phyloP scores from a whole-genome alignment of 92 coral and sea anemone genomes.

The Bergia sp. region DNA sequence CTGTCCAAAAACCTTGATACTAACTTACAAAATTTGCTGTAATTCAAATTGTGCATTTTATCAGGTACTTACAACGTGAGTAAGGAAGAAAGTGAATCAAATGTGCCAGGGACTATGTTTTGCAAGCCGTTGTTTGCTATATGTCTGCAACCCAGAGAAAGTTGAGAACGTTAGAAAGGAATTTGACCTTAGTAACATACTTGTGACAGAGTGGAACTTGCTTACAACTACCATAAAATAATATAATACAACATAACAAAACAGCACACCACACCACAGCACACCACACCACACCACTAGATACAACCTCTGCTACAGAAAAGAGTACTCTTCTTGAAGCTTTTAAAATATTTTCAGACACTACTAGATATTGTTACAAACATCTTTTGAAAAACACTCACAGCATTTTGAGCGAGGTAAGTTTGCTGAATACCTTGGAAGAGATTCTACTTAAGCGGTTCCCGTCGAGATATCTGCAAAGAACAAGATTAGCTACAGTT shows the following conservation, averaged over 20 bases:
- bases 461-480: slow-evolving; percentile 33
- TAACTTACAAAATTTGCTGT: too few relatives aligned
- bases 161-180: neutral
- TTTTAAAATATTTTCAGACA: neutral
- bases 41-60: too few relatives aligned
- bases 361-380: neutral
- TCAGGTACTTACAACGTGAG: slow-evolving; percentile 16
- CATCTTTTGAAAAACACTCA: neutral
- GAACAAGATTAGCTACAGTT: neutral
- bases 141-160: neutral
- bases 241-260: too few relatives aligned
- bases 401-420: slow-evolving; percentile 19
- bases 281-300: too few relatives aligned
- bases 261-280: too few relatives aligned
- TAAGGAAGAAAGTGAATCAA: slow-evolving; percentile 11
- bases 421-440: neutral
- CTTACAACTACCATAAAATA: too few relatives aligned
- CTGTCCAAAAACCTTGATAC: neutral
- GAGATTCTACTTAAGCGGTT: slow-evolving; percentile 8
- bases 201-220: too few relatives aligned
- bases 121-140: slow-evolving; percentile 13
- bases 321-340: neutral
- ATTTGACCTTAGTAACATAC: too few relatives aligned
- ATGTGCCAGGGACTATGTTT: slow-evolving; percentile 8
- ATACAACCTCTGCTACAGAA: neutral